These are phyloP conservation scores for Halesus radiatus DNA, from an alignment of 1,140 invertebrate genomes.

Conservation along the genomic window DNA sequence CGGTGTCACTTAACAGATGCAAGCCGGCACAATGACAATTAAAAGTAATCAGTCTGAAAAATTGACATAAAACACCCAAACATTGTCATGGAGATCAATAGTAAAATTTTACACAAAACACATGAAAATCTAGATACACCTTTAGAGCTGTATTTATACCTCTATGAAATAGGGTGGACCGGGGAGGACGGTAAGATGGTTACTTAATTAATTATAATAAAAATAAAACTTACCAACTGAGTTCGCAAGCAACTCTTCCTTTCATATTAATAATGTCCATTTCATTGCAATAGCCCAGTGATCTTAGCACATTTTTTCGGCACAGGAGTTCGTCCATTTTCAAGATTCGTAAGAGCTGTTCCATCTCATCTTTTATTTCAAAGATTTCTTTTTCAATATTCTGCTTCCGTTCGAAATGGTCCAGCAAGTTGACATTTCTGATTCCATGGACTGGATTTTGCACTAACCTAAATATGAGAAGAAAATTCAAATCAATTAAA, in stretches of 20 bases:
- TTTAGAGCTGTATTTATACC: too few species aligned
- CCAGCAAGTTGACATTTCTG: neutral
- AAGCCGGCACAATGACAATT: too few species aligned
- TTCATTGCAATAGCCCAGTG: conserved; percentile 93
- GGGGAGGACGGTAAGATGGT: too few species aligned
- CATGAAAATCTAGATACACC: too few species aligned
- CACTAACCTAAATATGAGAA: conserved; percentile 4
- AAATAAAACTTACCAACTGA: conserved; percentile 78
- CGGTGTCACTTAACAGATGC: too few species aligned
- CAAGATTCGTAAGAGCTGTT: neutral
- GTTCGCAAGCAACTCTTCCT: conserved; percentile 97
- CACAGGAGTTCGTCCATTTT: conserved; percentile 94
- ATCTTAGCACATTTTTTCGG: conserved; percentile 91
- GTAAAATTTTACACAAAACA: too few species aligned
- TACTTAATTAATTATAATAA: too few species aligned
- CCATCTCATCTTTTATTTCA: conserved; percentile 40
- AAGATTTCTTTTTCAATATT: conserved; percentile 29
- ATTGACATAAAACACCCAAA: too few species aligned
- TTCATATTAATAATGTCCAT: conserved; percentile 97
- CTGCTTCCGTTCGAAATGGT: conserved; percentile 19
- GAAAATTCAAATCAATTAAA: too few species aligned
- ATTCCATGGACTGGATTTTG: conserved; percentile 6
- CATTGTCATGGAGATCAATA: too few species aligned
- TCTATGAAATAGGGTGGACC: too few species aligned
- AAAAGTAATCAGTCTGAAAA: too few species aligned